phyloP scores from a whole-genome alignment of 2,797 vertebrate genomes.

The Apodemus agrarius region DNA sequence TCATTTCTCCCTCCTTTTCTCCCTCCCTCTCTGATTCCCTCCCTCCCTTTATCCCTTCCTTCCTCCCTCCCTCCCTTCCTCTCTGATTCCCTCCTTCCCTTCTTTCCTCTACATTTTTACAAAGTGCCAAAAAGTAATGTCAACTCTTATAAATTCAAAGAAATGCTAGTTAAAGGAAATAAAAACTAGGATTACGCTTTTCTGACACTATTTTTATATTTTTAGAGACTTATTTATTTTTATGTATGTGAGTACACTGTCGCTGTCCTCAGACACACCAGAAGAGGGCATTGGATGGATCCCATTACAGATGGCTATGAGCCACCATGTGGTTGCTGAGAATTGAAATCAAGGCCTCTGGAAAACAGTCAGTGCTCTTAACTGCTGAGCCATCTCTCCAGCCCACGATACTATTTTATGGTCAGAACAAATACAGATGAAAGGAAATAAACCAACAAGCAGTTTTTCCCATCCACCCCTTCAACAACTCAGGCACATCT shows the following conservation, averaged over 20 bases:
- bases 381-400: too few species aligned
- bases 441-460: background rate
- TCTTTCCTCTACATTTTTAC: background rate
- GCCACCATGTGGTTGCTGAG: too few species aligned
- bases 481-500: background rate
- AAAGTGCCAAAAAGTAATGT: background rate
- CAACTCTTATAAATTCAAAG: background rate
- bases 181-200: background rate
- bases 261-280: too few species aligned
- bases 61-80: rapidly evolving
- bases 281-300: too few species aligned
- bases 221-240: too few species aligned
- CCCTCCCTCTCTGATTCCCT: rapidly evolving
- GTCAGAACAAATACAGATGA: background rate
- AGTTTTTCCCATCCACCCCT: background rate
- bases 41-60: background rate
- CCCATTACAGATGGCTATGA: too few species aligned
- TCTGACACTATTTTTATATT: background rate
- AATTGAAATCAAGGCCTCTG: too few species aligned
- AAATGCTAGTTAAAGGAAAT: background rate
- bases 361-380: too few species aligned
- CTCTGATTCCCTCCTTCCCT: too few species aligned
- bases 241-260: too few species aligned
- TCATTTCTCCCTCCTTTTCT: rapidly evolving
- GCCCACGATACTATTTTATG: background rate